Evolutionary conservation across 2,113 vertebrate species (phyloP).

Genomic region (Thunnus maccoyii): DNA sequence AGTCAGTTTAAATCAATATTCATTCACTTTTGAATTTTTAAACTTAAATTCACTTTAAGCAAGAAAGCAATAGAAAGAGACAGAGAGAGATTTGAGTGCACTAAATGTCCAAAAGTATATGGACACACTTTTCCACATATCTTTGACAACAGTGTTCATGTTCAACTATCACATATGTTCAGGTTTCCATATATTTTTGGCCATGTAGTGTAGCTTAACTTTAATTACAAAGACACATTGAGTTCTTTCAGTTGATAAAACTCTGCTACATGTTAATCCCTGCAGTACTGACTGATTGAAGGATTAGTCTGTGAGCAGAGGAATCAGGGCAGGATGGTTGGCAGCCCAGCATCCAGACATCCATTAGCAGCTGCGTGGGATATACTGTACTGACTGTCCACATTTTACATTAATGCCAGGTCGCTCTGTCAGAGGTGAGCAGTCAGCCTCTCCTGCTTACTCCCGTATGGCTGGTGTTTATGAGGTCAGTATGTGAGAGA

Average conservation of each 20-base stretch:
- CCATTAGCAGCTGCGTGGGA: slow-evolving; percentile 42
- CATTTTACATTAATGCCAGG: slow-evolving; percentile 20
- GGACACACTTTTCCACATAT: too few relatives aligned
- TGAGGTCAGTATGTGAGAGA: not conserved
- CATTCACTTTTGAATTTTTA: too few relatives aligned
- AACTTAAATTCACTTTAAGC: too few relatives aligned
- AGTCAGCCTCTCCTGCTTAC: not conserved
- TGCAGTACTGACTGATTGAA: not conserved
- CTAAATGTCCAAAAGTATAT: too few relatives aligned
- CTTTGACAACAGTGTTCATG: too few relatives aligned
- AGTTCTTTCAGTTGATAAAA: not conserved
- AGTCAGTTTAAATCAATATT: too few relatives aligned
- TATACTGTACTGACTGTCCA: slow-evolving; percentile 31
- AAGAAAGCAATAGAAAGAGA: too few relatives aligned
- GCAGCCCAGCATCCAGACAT: slow-evolving; percentile 14
- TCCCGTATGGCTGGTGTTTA: not conserved
- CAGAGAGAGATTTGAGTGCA: too few relatives aligned
- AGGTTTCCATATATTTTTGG: too few relatives aligned
- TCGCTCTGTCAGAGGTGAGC: slow-evolving; percentile 8
- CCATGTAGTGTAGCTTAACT: not conserved
- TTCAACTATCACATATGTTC: too few relatives aligned
- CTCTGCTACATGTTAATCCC: not conserved
- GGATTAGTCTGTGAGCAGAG: slow-evolving; percentile 13
- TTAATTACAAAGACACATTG: not conserved
- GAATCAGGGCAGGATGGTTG: not conserved